Evolutionary conservation across 2,113 vertebrate genomes (phyloP).

Genomic region (Lathamus discolor): DNA sequence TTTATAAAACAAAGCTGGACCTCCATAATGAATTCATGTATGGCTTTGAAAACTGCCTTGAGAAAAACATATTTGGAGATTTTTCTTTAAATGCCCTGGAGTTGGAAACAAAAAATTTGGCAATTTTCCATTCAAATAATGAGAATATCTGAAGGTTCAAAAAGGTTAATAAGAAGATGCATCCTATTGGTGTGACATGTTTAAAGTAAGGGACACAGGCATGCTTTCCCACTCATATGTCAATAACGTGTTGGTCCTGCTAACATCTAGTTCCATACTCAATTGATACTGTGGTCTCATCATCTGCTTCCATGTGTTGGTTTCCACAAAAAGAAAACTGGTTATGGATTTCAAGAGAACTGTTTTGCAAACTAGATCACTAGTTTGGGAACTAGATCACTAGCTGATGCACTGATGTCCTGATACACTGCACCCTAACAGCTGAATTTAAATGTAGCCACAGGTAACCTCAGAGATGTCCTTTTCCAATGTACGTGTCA

Average conservation of each 20-base stretch:
- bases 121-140: not conserved
- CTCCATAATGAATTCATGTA: not conserved
- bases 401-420: not conserved
- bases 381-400: not conserved
- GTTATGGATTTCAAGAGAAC: not conserved
- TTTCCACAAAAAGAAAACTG: not conserved
- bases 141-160: not conserved
- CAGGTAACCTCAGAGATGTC: not conserved
- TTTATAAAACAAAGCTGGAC: not conserved
- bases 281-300: not conserved
- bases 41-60: not conserved
- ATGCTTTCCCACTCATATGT: not conserved
- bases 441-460: not conserved
- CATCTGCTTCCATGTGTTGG: not conserved
- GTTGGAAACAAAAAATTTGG: not conserved
- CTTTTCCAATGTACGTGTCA: not conserved
- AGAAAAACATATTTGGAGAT: not conserved
- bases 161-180: not conserved
- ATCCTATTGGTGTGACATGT: accelerated
- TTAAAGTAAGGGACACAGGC: not conserved
- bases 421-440: not conserved
- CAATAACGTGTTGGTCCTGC: not conserved
- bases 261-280: not conserved
- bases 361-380: not conserved
- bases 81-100: not conserved